Conservation (phyloP, 2,113 vertebrate species). For the Alces alces region DNA sequence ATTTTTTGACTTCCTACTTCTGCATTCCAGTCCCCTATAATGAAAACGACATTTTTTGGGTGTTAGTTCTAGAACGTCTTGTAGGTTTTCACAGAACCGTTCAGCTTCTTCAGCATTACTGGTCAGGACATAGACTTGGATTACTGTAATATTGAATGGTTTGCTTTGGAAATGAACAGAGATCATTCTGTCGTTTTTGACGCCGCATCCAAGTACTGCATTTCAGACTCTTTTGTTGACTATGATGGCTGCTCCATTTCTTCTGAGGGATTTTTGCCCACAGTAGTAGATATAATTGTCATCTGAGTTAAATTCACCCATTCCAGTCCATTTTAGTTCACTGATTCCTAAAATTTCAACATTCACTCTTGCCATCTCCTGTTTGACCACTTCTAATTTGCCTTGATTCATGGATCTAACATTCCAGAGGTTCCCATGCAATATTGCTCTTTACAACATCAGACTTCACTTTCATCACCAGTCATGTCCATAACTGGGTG, state of each 20-base stretch:
- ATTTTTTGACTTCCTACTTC: background rate
- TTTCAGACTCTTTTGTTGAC: background rate
- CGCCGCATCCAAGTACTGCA: background rate
- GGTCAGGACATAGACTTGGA: background rate
- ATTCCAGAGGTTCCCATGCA: background rate
- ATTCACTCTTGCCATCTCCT: background rate
- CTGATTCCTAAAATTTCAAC: background rate
- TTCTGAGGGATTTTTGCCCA: background rate
- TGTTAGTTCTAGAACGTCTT: background rate
- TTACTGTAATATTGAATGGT: background rate
- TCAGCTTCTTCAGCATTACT: background rate
- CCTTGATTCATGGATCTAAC: background rate
- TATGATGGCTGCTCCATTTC: background rate
- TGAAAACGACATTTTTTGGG: background rate
- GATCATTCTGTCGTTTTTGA: background rate
- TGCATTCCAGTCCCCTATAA: background rate
- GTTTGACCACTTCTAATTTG: background rate
- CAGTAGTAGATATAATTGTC: background rate
- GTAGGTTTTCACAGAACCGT: background rate
- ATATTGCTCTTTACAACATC: background rate
- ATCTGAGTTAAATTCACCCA: background rate
- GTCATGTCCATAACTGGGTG: background rate
- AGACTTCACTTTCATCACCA: background rate
- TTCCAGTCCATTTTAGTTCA: background rate
- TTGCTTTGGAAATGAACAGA: background rate